Base-by-base conservation (phyloP, 2,888 invertebrate genomes). In the Trissolcus japonicus region DNA sequence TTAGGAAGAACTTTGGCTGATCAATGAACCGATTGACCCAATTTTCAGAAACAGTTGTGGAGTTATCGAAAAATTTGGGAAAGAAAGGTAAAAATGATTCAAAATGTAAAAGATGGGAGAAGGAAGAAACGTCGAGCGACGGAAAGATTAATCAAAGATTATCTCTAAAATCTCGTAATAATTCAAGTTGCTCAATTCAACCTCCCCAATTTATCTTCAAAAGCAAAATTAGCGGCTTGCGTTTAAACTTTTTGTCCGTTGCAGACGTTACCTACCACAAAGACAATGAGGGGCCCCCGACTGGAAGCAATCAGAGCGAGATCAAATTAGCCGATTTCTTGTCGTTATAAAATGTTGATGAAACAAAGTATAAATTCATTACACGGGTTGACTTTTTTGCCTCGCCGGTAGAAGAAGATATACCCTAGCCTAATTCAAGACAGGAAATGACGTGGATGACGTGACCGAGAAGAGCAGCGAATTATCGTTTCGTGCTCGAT, bases 401-500 rank as follows among this genome's bases (percentile, higher is more conserved):
- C 74, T 51, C 71, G 65, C 14, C 68, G 17, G 46, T 16, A 19
- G 54, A 68, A 61, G 65, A 66, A 72, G 57, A 75, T 73, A 78
- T 73, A 66, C 60, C 76, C 76, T 63, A 67, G 62, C 73, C 69
- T 79, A 80, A 82, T 81, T 79, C 78, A 72, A 71, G 76, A 61
- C 80, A 80, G 81, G 82, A 81, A 81, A 82, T 79, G 79, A 78
- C 75, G 77, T 76, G 63, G 62, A 73, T 79, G 77, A 77, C 78
- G 76, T 78, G 80, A 71, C 73, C 76, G 67, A 35, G 73, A 68
- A 67, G 43, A 65, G 75, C 77, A 72, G 50, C 72, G 75, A 71
- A 80, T 79, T 79, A 79, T 78, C 78, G 82, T 81, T 81, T 80
- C 74, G 80, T 79, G 77, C 77, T 80, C 80, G 80, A 81, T 81